Conservation (phyloP, 2,113 vertebrate species). For the Periophthalmodon schlosseri region DNA sequence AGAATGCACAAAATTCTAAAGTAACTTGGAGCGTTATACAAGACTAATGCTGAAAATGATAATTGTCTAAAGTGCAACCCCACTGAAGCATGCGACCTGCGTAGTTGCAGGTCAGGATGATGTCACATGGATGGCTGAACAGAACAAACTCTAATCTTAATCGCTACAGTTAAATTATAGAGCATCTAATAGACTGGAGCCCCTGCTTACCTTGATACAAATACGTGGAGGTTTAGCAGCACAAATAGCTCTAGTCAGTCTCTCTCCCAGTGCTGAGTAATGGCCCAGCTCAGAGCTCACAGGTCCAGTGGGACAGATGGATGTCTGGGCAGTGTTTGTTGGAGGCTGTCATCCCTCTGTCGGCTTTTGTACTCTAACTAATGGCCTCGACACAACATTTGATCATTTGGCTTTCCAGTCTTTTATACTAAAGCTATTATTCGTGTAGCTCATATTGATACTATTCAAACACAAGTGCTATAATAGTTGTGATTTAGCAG, state of each 20-base stretch:
- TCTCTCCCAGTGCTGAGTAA: conserved; percentile 40
- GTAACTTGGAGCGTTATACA: too few species aligned
- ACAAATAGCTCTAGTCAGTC: conserved; percentile 29
- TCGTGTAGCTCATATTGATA: conserved; percentile 27
- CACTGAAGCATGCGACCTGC: too few species aligned
- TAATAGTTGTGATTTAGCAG: conserved; percentile 18
- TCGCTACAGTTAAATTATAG: too few species aligned
- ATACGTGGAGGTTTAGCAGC: conserved; percentile 10
- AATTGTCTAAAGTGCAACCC: too few species aligned
- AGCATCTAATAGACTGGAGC: too few species aligned
- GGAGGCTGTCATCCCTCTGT: conserved; percentile 39
- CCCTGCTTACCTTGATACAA: too few species aligned
- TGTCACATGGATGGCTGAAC: neutral
- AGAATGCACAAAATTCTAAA: too few species aligned
- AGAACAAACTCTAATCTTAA: neutral
- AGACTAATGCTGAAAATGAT: too few species aligned
- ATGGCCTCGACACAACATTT: conserved; percentile 36
- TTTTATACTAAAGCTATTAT: conserved; percentile 40
- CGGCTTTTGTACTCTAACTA: conserved; percentile 28
- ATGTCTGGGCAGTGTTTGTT: conserved; percentile 37
- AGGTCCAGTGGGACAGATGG: conserved; percentile 39
- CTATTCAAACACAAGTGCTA: conserved; percentile 17
- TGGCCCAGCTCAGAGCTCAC: conserved; percentile 25
- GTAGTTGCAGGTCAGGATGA: too few species aligned
- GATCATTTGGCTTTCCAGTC: conserved; percentile 27